Base-by-base conservation (phyloP, 1,140 invertebrate species). In the Halictus rubicundus region DNA sequence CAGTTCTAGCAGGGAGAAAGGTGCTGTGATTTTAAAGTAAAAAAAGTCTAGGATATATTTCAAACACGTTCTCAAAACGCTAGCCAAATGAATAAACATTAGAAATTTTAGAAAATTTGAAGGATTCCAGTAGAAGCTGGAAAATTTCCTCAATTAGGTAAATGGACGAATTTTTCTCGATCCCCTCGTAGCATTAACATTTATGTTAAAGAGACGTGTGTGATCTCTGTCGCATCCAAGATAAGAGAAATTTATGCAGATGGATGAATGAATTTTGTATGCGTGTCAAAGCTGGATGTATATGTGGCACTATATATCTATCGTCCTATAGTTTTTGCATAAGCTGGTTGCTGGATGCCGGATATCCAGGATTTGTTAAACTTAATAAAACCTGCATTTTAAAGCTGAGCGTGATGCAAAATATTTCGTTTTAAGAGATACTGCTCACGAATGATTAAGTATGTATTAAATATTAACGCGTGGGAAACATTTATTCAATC, bases 181-280 rank as follows among this genome's bases (percentile, higher is more conserved):
- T 14, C 25, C 6, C 16, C 9, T 2, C 5, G 19, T 10, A 0
- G 10, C 23, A 25, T 37, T 46, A 59, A 71, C 37, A 23, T n/a
- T 71, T 61, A 49, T 37, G 25, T 73, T 63, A 49, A 73, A 64
- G 12, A 52, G 14, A n/a, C 39, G 2, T 63, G 2, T 63, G 71
- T 21, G 39, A 65, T 16, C 60, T 66, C 42, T 32, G 46, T 46
- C 61, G 65, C 21, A 12, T 49, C 16, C 61, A 10, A 74, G 72
- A 74, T 65, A 74, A 74, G 61, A 74, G 72, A 74, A 74, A 74
- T 66, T 74, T 65, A 74, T 74, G 42, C 72, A 65, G 61, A 65
- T 54, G 65, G 52, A 27, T 54, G 42, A 74, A 74, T 74, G 60
- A 74, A 74, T 74, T 73, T 52, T 65, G 72, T 46, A 74, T 74